Evolutionary conservation across 2,113 vertebrate species (phyloP).

Genomic region (Scomber scombrus): DNA sequence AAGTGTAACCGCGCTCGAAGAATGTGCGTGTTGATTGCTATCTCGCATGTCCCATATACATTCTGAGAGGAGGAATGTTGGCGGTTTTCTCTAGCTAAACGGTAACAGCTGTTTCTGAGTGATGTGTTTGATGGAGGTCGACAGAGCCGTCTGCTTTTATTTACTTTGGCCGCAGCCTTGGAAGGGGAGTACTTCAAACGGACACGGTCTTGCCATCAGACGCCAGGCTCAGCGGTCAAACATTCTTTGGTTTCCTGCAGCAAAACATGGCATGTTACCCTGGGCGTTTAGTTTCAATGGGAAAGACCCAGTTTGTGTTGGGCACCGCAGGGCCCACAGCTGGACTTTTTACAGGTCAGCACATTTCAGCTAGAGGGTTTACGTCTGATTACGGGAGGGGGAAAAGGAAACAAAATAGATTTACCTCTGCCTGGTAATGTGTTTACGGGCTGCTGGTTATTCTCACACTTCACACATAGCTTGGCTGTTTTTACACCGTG

Average conservation of each 20-base stretch:
- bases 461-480: constrained; percentile 14
- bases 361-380: constrained; percentile 63
- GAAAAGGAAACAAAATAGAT: constrained; percentile 51
- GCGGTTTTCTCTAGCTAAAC: constrained; percentile 91
- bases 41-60: constrained; percentile 88
- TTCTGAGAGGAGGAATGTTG: constrained; percentile 88
- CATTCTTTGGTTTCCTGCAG: constrained; percentile 88
- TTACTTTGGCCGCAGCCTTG: constrained; percentile 89
- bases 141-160: constrained; percentile 83
- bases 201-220: constrained; percentile 85
- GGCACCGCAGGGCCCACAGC: constrained; percentile 49
- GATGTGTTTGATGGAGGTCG: constrained; percentile 90
- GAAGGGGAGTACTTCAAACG: constrained; percentile 87
- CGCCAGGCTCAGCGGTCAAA: constrained; percentile 89
- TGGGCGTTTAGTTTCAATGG: constrained; percentile 60
- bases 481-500: constrained; percentile 5
- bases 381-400: constrained; percentile 44
- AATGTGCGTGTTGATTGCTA: constrained; percentile 85
- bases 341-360: constrained; percentile 75
- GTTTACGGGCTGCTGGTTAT: constrained; percentile 46
- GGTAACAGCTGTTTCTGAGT: constrained; percentile 95
- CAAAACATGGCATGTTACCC: constrained; percentile 82
- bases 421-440: constrained; percentile 45
- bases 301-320: constrained; percentile 70
- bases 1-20: constrained; percentile 82